Conservation (phyloP, 2,113 vertebrate species). For the Geothlypis trichas region DNA sequence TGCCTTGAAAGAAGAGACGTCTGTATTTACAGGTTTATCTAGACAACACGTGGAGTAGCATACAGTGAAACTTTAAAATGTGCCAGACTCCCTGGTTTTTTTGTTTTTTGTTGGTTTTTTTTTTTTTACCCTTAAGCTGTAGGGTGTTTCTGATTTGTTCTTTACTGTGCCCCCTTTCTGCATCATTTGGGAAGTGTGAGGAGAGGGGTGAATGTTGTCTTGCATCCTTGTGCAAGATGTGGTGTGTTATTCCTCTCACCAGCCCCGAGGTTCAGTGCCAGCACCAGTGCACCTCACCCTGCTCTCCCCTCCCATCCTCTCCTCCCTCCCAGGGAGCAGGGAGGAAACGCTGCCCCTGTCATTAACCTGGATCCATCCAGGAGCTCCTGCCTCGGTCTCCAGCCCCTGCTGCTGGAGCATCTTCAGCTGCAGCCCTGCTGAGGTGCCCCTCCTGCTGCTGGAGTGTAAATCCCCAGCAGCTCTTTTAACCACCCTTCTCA, state of each 20-base stretch:
- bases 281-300: neutral
- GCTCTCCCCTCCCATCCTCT: neutral
- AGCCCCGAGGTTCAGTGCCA: neutral
- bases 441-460: conserved; percentile 30
- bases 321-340: neutral
- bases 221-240: neutral
- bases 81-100: neutral
- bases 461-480: conserved; percentile 27
- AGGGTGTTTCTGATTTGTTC: neutral
- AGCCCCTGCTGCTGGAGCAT: neutral
- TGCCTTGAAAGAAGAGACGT: neutral
- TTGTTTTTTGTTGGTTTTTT: too few relatives aligned
- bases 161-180: neutral
- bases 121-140: neutral
- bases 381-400: neutral
- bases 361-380: neutral
- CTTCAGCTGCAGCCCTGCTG: neutral
- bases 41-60: neutral
- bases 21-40: neutral
- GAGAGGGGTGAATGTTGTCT: neutral
- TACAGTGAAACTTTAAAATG: neutral
- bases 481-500: conserved; percentile 43
- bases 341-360: neutral
- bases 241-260: neutral
- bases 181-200: too few relatives aligned